These are phyloP conservation scores for Labia minor DNA, from an alignment of 2,888 invertebrate genomes.

Conservation along the genomic window DNA sequence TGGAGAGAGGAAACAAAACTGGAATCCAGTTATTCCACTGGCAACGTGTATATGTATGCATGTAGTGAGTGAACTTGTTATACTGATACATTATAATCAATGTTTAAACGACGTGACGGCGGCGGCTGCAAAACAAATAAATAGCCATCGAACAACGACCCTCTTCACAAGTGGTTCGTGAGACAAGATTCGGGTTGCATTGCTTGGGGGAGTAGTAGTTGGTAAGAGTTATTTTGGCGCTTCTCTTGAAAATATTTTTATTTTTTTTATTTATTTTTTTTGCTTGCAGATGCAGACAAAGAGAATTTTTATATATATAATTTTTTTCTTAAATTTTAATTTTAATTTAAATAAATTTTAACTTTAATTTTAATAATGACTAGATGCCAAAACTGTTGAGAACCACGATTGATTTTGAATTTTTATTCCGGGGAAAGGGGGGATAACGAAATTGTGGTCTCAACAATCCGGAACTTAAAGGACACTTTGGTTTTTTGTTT, in stretches of 20 bases:
- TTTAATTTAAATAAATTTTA: slow-evolving; percentile 19
- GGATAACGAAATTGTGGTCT: slow-evolving; percentile 20
- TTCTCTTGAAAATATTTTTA: slow-evolving; percentile 16
- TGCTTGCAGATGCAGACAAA: slow-evolving; percentile 23
- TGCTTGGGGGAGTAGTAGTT: slow-evolving; percentile 18
- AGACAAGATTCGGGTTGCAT: slow-evolving; percentile 22
- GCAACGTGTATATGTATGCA: slow-evolving; percentile 23
- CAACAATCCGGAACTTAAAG: slow-evolving; percentile 27
- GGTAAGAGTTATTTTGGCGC: background rate
- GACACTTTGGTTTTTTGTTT: slow-evolving; percentile 27
- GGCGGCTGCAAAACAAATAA: slow-evolving; percentile 5
- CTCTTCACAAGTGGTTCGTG: slow-evolving; percentile 16
- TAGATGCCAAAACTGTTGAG: slow-evolving; percentile 26
- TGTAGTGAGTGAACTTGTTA: slow-evolving; percentile 13
- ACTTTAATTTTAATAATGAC: slow-evolving; percentile 24
- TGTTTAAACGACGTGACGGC: slow-evolving; percentile 13
- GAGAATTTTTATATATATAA: slow-evolving; percentile 18
- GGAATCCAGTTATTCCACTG: slow-evolving; percentile 26
- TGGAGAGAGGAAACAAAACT: slow-evolving; percentile 26
- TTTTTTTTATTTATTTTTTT: too few species aligned
- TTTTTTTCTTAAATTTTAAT: slow-evolving; percentile 23
- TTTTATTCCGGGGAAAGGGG: slow-evolving; percentile 23
- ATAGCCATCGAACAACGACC: slow-evolving; percentile 20
- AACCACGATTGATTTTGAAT: slow-evolving; percentile 18
- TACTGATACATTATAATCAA: slow-evolving; percentile 13